Evolutionary conservation across 2,113 vertebrate species (phyloP).

Genomic region (Pleuronectes platessa): DNA sequence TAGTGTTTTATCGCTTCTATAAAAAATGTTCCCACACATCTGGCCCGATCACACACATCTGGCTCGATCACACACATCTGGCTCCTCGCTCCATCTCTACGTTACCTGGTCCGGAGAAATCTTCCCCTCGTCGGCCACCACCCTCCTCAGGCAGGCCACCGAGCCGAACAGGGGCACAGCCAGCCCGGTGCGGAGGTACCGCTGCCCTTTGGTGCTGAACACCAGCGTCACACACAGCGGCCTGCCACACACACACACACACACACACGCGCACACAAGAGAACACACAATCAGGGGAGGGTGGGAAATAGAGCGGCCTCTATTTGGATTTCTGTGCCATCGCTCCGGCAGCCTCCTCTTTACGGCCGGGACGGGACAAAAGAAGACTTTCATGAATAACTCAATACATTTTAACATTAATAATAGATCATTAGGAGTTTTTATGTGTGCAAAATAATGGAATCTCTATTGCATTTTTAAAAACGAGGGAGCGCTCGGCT

Average conservation of each 20-base stretch:
- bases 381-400: slow-evolving; percentile 76
- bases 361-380: slow-evolving; percentile 55
- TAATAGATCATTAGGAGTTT: slow-evolving; percentile 76
- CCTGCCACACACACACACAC: slow-evolving; percentile 71
- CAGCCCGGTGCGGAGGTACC: slow-evolving; percentile 89
- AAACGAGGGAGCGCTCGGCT: slow-evolving; percentile 43
- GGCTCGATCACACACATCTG: not conserved
- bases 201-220: slow-evolving; percentile 88
- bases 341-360: slow-evolving; percentile 24
- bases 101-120: slow-evolving; percentile 89
- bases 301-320: not conserved
- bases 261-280: not conserved
- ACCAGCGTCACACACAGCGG: slow-evolving; percentile 90
- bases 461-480: slow-evolving; percentile 77
- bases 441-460: slow-evolving; percentile 75
- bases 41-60: no score
- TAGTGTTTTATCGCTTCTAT: no score
- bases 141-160: slow-evolving; percentile 86
- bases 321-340: slow-evolving; percentile 28
- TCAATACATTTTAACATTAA: slow-evolving; percentile 75
- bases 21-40: no score
- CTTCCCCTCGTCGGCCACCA: slow-evolving; percentile 90
- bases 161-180: slow-evolving; percentile 89
- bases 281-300: slow-evolving; percentile 24
- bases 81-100: not conserved